phyloP scores from a whole-genome alignment of 2,113 vertebrate species.

The Zosterops borbonicus region DNA sequence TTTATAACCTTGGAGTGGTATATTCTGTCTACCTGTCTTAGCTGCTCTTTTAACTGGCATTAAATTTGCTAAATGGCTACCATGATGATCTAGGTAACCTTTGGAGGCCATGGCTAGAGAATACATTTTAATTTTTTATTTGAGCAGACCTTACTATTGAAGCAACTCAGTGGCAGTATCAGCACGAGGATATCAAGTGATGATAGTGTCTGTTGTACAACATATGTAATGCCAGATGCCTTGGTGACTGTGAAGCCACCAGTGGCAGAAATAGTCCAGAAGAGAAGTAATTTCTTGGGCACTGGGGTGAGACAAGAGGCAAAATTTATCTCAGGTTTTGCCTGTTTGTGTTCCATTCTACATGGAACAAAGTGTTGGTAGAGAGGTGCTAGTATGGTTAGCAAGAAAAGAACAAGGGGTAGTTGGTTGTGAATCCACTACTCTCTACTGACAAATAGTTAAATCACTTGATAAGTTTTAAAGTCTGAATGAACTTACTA shows the following conservation, averaged over 20 bases:
- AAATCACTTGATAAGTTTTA: background rate
- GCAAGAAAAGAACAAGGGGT: background rate
- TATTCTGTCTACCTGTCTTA: background rate
- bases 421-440: background rate
- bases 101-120: background rate
- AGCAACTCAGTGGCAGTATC: background rate
- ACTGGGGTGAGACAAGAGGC: background rate
- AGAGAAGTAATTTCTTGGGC: background rate
- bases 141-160: background rate
- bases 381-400: background rate
- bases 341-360: background rate
- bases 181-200: background rate
- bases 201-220: background rate
- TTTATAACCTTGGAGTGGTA: background rate
- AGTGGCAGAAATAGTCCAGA: background rate
- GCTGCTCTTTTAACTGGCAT: background rate
- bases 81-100: background rate
- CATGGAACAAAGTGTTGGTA: background rate
- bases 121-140: background rate
- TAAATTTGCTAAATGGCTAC: background rate
- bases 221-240: background rate
- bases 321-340: background rate
- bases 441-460: background rate
- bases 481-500: background rate
- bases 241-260: background rate